phyloP scores from a whole-genome alignment of 2,113 vertebrate genomes.

The Tylochromis polylepis region DNA sequence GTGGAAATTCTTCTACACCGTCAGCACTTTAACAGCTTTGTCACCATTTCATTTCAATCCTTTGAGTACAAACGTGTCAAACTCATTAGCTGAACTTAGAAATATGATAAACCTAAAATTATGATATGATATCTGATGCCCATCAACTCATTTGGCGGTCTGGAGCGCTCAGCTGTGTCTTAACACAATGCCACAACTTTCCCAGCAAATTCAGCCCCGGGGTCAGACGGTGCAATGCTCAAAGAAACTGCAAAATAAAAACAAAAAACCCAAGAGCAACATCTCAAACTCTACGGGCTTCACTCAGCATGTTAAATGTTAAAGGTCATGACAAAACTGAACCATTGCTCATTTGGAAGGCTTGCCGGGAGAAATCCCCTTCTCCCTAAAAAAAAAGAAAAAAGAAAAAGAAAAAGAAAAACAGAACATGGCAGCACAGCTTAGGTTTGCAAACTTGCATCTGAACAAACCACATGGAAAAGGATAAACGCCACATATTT shows the following conservation, averaged over 20 bases:
- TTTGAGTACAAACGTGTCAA: not conserved
- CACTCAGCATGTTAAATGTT: not conserved
- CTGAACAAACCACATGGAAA: not conserved
- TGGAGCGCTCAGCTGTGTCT: not conserved
- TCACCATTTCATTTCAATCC: not conserved
- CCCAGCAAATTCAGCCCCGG: not conserved
- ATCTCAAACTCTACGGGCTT: not conserved
- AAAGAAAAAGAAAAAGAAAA: not conserved
- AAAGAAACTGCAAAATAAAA: not conserved
- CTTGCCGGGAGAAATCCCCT: not conserved
- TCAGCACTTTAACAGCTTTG: not conserved
- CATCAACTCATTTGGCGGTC: not conserved
- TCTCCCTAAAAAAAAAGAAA: not conserved
- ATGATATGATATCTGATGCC: not conserved
- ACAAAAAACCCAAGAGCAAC: rapidly evolving
- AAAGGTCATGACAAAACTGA: not conserved
- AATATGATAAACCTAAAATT: not conserved
- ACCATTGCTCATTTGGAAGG: not conserved
- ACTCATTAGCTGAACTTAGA: not conserved
- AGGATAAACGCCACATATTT: too few relatives aligned
- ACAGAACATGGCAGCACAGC: not conserved
- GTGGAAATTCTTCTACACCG: not conserved
- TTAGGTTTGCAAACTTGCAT: not conserved
- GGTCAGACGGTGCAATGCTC: not conserved
- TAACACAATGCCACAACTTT: not conserved